Evolutionary conservation across 2,113 vertebrate genomes (phyloP), one percentile per base, ranked within the genome.

Genomic region (Archilochus colubris): DNA sequence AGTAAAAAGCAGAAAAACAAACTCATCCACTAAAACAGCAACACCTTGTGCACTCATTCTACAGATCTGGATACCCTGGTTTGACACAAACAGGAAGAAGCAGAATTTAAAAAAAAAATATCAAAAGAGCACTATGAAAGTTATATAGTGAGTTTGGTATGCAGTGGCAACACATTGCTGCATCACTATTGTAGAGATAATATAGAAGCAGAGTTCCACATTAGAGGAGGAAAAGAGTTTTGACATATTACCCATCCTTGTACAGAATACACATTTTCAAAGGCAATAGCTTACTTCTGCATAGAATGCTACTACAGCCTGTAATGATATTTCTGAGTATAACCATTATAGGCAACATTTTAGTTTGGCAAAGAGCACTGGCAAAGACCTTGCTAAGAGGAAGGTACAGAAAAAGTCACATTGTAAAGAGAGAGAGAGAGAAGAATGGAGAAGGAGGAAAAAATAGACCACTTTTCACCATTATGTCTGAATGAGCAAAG

Each of bases 251-350:
- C 28, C n/a, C 44, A 72, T 38, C 27, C 44, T 78, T 82, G 14
- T 36, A 53, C 5, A 75, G 62, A 87, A 27, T 10, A 92, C 18
- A 59, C 14, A 53, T 92, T 95, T 91, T 84, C 48, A 64, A 82
- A 94, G 92, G 67, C n/a, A 89, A 84, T 61, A n/a, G 8, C 57
- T 82, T 89, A 68, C 16, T 81, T 94, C 75, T 85, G 36, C 48
- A 75, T 44, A 55, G 66, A 84, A 89, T n/a, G 36, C 44, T 85
- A 50, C 79, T 96, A 94, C 27, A 87, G 54, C 44, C 67, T 69
- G 36, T n/a, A 85, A 43, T 0, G 4, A 57, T 93, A 62, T 87
- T 93, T 91, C 74, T 86, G 61, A 63, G 6, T 59, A 31, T 61
- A 92, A 76, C 40, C 67, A 28, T 85, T 92, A 84, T 14, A 76